Evolutionary conservation across 2,888 invertebrate genomes (phyloP).

Genomic region (Agrotis segetum): DNA sequence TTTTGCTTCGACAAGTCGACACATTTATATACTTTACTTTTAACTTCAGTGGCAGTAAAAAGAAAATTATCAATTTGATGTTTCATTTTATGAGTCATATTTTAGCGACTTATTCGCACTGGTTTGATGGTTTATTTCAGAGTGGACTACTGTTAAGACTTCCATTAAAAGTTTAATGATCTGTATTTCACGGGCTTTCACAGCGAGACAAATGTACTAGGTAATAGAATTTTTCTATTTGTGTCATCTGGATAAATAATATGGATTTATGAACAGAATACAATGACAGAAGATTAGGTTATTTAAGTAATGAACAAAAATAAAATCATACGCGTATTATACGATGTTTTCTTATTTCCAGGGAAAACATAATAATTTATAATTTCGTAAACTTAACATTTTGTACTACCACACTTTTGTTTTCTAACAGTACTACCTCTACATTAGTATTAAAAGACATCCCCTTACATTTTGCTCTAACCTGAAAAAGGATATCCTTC

Average conservation of each 20-base stretch:
- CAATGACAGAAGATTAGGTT: neutral
- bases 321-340: too few species aligned
- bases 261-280: neutral
- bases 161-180: constrained; percentile 35
- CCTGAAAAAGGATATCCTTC: constrained; percentile 47
- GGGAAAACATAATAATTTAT: neutral
- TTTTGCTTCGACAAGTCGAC: constrained; percentile 7
- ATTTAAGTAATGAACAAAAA: too few species aligned
- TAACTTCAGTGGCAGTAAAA: constrained; percentile 17
- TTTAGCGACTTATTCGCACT: constrained; percentile 27
- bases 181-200: constrained; percentile 25
- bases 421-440: neutral
- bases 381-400: neutral
- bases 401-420: neutral
- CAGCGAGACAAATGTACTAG: constrained; percentile 5
- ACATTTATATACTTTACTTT: constrained; percentile 1
- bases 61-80: constrained; percentile 41
- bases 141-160: constrained; percentile 23
- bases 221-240: constrained; percentile 11
- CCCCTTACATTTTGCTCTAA: constrained; percentile 43
- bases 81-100: constrained; percentile 43
- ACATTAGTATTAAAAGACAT: constrained; percentile 44
- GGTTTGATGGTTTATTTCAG: constrained; percentile 45
- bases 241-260: neutral
- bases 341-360: too few species aligned